A percentile compares a stretch with the other conserved stretches of the same genome.
These are phyloP conservation scores for Lypha dubia DNA, from an alignment of 2,888 invertebrate species.

Conservation along the genomic window DNA sequence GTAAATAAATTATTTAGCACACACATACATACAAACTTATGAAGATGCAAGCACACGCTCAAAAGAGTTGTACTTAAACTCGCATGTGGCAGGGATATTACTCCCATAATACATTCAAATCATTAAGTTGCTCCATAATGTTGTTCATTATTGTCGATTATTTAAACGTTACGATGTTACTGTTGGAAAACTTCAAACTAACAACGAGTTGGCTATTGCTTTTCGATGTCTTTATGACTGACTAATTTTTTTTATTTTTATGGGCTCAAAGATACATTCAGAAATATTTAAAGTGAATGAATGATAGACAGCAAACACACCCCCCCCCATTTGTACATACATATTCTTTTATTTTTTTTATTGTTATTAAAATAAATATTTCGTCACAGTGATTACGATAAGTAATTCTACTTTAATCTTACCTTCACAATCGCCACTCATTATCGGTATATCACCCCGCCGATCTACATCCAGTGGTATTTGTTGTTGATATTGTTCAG, in stretches of 20 bases:
- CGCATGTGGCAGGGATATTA: conserved; percentile 19
- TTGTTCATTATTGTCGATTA: conserved; percentile 54
- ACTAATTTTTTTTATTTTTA: no score
- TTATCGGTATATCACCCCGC: conserved; percentile 88
- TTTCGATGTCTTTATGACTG: background rate
- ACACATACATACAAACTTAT: background rate
- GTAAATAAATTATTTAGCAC: conserved; percentile 14
- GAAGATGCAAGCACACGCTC: background rate
- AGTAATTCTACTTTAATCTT: conserved; percentile 64
- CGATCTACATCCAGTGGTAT: conserved; percentile 79
- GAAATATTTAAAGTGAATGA: background rate
- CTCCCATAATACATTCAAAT: conserved; percentile 17
- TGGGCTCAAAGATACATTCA: no score
- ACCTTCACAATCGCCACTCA: conserved; percentile 86
- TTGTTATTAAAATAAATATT: conserved; percentile 33
- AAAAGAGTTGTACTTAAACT: conserved; percentile 9
- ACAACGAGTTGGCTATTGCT: background rate
- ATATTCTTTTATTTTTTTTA: conserved; percentile 20
- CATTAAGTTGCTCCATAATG: conserved; percentile 20
- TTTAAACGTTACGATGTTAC: conserved; percentile 23
- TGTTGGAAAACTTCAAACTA: conserved; percentile 8
- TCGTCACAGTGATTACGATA: conserved; percentile 45
- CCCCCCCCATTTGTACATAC: no score
- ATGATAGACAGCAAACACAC: conserved; percentile 25
- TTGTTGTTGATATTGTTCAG: conserved; percentile 79